Percentiles rank a stretch among this genome's conserved stretches.
phyloP scores from a whole-genome alignment of 2,797 vertebrate genomes.

The Telmatherina bonti region DNA sequence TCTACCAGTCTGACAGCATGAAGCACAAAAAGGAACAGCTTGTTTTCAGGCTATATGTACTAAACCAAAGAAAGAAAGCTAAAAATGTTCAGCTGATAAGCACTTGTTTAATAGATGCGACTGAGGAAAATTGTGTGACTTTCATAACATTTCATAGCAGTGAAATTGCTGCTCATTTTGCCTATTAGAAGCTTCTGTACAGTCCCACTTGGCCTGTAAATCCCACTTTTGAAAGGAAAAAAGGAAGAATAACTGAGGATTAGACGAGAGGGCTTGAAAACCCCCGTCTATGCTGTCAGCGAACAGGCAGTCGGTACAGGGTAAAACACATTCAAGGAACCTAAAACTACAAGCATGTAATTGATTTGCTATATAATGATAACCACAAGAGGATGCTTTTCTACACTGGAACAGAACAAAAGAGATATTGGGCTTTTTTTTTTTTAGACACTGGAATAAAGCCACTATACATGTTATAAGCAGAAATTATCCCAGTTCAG shows the following conservation, averaged over 20 bases:
- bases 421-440: conserved; percentile 48
- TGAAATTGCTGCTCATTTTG: conserved; percentile 56
- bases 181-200: conserved; percentile 68
- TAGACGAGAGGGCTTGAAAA: conserved; percentile 68
- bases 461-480: conserved; percentile 41
- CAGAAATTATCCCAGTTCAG: conserved; percentile 66
- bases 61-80: conserved; percentile 26
- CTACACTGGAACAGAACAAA: conserved; percentile 60
- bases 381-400: conserved; percentile 59
- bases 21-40: conserved; percentile 57
- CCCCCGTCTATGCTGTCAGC: conserved; percentile 48
- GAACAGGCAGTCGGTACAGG: conserved; percentile 70
- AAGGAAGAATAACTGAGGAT: conserved; percentile 79
- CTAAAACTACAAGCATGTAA: conserved; percentile 77
- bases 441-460: conserved; percentile 57
- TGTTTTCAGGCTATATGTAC: conserved; percentile 55
- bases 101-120: conserved; percentile 27
- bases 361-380: conserved; percentile 80
- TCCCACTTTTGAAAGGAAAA: conserved; percentile 78
- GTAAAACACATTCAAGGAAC: conserved; percentile 72
- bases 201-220: conserved; percentile 73
- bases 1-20: conserved; percentile 70
- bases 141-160: conserved; percentile 58
- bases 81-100: conserved; percentile 18
- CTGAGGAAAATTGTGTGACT: conserved; percentile 45